These are phyloP conservation scores for Pholis gunnellus DNA, from an alignment of 2,113 vertebrate species.

Conservation along the genomic window DNA sequence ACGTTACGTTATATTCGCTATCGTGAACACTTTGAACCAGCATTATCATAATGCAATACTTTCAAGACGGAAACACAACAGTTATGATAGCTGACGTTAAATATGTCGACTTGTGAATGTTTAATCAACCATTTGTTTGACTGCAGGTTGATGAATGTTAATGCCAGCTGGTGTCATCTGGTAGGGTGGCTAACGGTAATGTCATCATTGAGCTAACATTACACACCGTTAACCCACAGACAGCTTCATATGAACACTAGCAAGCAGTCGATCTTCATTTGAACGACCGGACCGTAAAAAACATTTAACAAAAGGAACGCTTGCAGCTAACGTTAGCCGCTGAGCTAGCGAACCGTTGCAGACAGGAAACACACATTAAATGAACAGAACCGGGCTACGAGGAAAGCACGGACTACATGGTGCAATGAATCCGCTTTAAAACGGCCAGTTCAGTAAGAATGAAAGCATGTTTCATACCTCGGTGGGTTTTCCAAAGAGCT, in stretches of 20 bases:
- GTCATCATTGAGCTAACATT: background rate
- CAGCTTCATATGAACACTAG: background rate
- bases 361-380: background rate
- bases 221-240: background rate
- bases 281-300: background rate
- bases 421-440: background rate
- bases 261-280: background rate
- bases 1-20: background rate
- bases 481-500: background rate
- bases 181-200: background rate
- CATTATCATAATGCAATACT: background rate
- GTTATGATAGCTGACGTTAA: background rate
- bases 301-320: background rate
- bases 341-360: constrained; percentile 5
- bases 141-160: background rate
- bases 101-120: background rate
- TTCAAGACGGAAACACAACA: background rate
- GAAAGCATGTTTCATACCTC: constrained; percentile 40
- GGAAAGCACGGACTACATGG: background rate
- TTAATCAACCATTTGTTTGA: background rate
- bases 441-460: rapidly evolving
- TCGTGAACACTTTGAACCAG: background rate
- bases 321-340: constrained; percentile 26
- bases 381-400: background rate
- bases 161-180: constrained; percentile 4